Evolutionary conservation across 2,888 invertebrate genomes (phyloP).

Genomic region (Dendrolimus houi): DNA sequence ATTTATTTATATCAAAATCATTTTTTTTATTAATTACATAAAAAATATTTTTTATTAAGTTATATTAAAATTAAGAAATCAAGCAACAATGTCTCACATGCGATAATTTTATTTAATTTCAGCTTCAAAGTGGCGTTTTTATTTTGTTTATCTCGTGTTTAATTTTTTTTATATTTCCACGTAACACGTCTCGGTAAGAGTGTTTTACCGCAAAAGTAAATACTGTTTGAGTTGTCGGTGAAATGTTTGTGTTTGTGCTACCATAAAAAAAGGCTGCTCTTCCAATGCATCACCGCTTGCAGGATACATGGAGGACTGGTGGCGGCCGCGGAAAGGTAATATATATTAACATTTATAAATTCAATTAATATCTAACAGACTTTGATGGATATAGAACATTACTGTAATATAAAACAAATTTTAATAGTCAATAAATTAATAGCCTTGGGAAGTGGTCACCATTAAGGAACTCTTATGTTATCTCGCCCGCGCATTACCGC

Average conservation of each 20-base stretch:
- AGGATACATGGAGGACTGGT: slow-evolving; percentile 99
- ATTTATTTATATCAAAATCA: too few species aligned
- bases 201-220: slow-evolving; percentile 47
- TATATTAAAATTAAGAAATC: slow-evolving; percentile 12
- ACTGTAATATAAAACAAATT: too few species aligned
- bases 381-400: slow-evolving; percentile 7
- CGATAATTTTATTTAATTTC: slow-evolving; percentile 14
- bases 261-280: slow-evolving; percentile 78
- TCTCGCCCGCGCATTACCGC: too few species aligned
- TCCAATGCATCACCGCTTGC: slow-evolving; percentile 93
- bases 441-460: too few species aligned
- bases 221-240: slow-evolving; percentile 71
- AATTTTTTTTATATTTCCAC: neutral
- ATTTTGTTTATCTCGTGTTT: neutral
- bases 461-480: too few species aligned
- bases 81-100: slow-evolving; percentile 21
- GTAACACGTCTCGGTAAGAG: neutral
- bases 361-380: slow-evolving; percentile 19
- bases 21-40: too few species aligned
- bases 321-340: slow-evolving; percentile 97
- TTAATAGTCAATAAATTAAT: too few species aligned
- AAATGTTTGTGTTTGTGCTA: slow-evolving; percentile 76
- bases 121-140: neutral
- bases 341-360: slow-evolving; percentile 54
- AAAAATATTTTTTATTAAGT: neutral